A percentile compares a stretch with the other conserved stretches of the same genome.
These are phyloP conservation scores for Isichthys henryi DNA, from an alignment of 2,113 vertebrate species.

Conservation along the genomic window DNA sequence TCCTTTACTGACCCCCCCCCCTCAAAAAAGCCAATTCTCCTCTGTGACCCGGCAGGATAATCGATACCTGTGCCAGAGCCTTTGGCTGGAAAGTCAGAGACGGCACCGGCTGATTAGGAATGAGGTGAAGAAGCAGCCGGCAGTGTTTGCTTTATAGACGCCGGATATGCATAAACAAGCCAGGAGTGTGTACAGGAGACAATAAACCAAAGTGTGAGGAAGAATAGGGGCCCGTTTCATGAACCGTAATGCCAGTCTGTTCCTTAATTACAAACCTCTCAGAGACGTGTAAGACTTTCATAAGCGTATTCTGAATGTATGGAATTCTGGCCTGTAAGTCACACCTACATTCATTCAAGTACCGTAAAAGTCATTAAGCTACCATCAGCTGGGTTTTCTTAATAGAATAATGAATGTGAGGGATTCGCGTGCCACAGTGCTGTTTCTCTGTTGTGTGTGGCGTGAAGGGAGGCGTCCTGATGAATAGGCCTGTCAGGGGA, in stretches of 20 bases:
- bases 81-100: neutral
- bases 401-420: neutral
- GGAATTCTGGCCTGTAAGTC: neutral
- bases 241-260: neutral
- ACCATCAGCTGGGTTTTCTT: neutral
- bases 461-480: slow-evolving; percentile 17
- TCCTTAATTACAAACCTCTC: slow-evolving; percentile 6
- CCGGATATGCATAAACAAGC: neutral
- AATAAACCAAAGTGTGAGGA: too few species aligned
- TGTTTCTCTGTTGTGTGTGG: slow-evolving; percentile 32
- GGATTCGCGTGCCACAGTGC: slow-evolving; percentile 1
- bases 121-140: neutral
- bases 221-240: neutral
- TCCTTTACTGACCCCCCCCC: neutral
- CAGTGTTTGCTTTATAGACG: neutral
- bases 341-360: neutral
- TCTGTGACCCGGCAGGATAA: neutral
- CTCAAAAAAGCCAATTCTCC: neutral
- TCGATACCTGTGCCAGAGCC: neutral
- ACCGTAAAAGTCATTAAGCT: neutral
- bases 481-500: slow-evolving; percentile 38
- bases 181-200: neutral
- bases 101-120: neutral
- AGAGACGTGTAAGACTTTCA: neutral
- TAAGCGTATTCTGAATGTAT: neutral